Conservation (phyloP, 2,888 invertebrate genomes). For the Dasypolia templi region DNA sequence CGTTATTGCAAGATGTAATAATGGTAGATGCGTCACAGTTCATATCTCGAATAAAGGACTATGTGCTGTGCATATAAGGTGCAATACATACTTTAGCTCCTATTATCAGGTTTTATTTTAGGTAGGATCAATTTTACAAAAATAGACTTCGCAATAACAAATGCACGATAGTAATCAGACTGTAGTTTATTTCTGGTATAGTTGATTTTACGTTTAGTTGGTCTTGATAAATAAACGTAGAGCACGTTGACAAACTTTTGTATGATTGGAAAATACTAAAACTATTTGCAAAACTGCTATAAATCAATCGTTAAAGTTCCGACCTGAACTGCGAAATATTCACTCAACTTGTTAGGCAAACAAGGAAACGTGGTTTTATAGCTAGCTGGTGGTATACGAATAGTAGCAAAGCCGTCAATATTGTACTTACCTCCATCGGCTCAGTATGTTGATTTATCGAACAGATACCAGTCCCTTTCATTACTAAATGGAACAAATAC, state of each 20-base stretch:
- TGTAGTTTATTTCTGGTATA: not conserved
- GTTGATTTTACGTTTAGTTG: not conserved
- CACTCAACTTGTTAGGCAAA: conserved; percentile 57
- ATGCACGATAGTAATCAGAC: not conserved
- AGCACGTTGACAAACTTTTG: not conserved
- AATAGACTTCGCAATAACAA: not conserved
- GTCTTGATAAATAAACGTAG: conserved; percentile 15
- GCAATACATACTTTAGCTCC: not conserved
- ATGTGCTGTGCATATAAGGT: not conserved
- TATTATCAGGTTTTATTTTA: not conserved
- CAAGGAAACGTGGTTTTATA: conserved; percentile 43
- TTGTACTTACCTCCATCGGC: conserved; percentile 33
- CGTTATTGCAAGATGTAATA: not conserved
- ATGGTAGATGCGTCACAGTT: not conserved
- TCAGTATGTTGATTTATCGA: conserved; percentile 67
- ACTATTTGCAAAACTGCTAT: conserved; percentile 40
- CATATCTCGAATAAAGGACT: not conserved
- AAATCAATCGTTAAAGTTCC: conserved; percentile 50
- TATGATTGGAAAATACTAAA: conserved; percentile 34
- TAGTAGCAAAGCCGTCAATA: conserved; percentile 55
- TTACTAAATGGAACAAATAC: conserved; percentile 68
- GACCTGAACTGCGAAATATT: conserved; percentile 41
- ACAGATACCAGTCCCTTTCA: conserved; percentile 61
- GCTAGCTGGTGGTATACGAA: conserved; percentile 11
- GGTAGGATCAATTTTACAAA: not conserved